Conservation (phyloP, 2,797 vertebrate species). For the Phylloscopus collybita region DNA sequence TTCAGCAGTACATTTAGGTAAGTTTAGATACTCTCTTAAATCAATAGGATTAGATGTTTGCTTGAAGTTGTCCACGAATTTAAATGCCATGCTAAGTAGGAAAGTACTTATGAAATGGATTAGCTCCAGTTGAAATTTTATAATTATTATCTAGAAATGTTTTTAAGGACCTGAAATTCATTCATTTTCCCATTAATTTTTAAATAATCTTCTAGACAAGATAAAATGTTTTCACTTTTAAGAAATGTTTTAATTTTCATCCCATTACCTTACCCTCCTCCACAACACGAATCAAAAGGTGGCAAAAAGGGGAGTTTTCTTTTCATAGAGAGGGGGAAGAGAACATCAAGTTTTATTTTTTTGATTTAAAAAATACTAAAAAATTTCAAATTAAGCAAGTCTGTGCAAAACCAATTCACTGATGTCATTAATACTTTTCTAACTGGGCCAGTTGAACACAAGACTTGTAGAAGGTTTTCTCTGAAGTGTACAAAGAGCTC, state of each 20-base stretch:
- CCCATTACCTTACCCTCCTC: not conserved
- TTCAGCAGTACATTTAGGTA: slow-evolving; percentile 1
- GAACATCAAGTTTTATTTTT: not conserved
- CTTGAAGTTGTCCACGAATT: slow-evolving; percentile 36
- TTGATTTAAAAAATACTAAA: not conserved
- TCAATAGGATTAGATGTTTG: slow-evolving; percentile 56
- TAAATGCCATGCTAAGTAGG: slow-evolving; percentile 22
- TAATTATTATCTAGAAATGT: not conserved
- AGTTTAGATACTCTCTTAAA: slow-evolving; percentile 21
- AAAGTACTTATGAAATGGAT: slow-evolving; percentile 29
- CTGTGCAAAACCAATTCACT: not conserved
- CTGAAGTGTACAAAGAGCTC: not conserved
- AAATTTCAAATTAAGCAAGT: not conserved
- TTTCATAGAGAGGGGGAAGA: not conserved
- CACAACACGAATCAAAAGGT: not conserved
- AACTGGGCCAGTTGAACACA: not conserved
- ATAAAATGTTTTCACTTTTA: not conserved
- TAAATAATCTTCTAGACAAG: not conserved
- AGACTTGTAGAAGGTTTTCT: not conserved
- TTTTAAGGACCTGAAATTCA: not conserved
- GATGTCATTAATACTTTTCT: not conserved
- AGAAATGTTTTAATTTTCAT: not conserved
- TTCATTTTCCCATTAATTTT: not conserved
- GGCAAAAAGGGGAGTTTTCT: not conserved
- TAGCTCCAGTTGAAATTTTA: not conserved